These are phyloP conservation scores for Uria lomvia DNA, from an alignment of 2,113 vertebrate genomes.

Conservation along the genomic window DNA sequence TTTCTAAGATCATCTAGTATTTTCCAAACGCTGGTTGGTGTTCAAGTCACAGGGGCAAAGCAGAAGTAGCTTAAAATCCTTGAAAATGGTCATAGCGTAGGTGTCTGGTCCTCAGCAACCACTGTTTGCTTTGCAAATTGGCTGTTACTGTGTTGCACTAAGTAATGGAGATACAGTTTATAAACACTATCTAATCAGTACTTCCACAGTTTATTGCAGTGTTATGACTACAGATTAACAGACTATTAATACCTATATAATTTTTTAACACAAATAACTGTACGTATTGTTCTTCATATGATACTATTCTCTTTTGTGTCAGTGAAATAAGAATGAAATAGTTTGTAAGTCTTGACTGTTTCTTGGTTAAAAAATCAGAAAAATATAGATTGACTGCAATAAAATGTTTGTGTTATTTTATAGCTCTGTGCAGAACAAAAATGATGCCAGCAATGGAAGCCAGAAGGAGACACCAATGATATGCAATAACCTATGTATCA, in stretches of 20 bases:
- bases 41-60: neutral
- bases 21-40: neutral
- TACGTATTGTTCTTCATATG: neutral
- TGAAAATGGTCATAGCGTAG: fast-evolving
- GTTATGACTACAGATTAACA: neutral
- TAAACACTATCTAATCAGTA: neutral
- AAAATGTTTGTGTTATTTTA: neutral
- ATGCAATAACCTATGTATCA: neutral
- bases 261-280: neutral
- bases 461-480: neutral
- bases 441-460: neutral
- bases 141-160: neutral
- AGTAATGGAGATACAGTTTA: neutral
- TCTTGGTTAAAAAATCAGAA: neutral
- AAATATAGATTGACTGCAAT: neutral
- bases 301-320: neutral
- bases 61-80: neutral
- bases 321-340: neutral
- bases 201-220: neutral
- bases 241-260: neutral
- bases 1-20: neutral
- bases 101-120: neutral
- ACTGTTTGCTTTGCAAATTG: neutral
- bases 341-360: neutral
- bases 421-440: neutral